phyloP scores from a whole-genome alignment of 2,888 invertebrate species.

The Tetanocera ferruginea region DNA sequence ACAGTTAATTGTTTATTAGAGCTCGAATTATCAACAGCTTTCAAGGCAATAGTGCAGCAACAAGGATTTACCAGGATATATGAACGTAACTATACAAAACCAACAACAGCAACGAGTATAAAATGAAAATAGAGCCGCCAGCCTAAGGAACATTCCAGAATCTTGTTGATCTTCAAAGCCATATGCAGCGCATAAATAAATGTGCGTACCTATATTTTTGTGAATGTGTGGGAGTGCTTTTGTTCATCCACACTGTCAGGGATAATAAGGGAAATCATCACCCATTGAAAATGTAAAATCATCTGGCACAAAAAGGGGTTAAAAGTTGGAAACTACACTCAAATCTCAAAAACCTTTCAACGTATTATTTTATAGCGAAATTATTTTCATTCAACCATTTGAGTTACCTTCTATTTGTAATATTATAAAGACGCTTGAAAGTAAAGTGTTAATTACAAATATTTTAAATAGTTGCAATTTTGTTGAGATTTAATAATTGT shows the following conservation, averaged over 20 bases:
- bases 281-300: constrained; percentile 12
- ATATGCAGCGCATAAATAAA: constrained; percentile 24
- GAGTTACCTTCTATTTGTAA: neutral
- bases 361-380: neutral
- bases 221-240: neutral
- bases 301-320: neutral
- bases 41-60: neutral
- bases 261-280: constrained; percentile 25
- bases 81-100: constrained; percentile 4
- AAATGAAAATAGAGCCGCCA: neutral
- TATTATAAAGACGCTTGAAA: neutral
- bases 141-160: neutral
- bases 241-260: neutral
- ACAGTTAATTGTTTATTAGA: constrained; percentile 19
- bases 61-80: constrained; percentile 29
- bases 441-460: too few species aligned
- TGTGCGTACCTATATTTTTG: neutral
- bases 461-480: too few species aligned
- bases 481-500: too few species aligned
- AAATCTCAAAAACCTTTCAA: constrained; percentile 22
- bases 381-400: neutral
- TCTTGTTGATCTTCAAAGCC: constrained; percentile 8
- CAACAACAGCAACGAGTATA: neutral
- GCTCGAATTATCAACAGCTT: constrained; percentile 16
- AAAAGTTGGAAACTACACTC: neutral